Conservation (phyloP, 1,140 invertebrate genomes). For the Drosophila suzukii region DNA sequence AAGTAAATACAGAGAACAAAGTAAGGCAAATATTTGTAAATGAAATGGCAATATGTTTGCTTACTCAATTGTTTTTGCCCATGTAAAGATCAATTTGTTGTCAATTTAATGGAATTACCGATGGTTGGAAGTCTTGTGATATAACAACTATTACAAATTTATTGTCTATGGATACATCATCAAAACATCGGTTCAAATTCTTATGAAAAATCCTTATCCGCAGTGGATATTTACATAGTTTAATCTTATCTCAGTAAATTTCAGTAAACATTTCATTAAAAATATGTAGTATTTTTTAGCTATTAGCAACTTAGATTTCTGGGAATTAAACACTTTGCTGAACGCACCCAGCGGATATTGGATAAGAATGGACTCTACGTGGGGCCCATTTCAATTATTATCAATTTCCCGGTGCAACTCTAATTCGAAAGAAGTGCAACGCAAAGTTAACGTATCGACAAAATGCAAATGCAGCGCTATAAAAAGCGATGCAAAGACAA, state of each 20-base stretch:
- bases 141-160: background rate
- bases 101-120: slow-evolving; percentile 3
- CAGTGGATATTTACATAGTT: background rate
- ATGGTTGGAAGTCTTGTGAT: background rate
- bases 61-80: slow-evolving; percentile 14
- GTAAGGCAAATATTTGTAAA: slow-evolving; percentile 22
- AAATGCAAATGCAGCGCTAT: slow-evolving; percentile 49
- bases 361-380: slow-evolving; percentile 39
- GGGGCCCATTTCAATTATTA: slow-evolving; percentile 47
- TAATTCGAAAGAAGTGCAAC: slow-evolving; percentile 42
- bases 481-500: slow-evolving; percentile 65
- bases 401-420: slow-evolving; percentile 29
- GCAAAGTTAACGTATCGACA: slow-evolving; percentile 39
- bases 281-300: background rate
- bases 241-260: slow-evolving; percentile 17
- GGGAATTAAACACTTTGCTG: slow-evolving; percentile 3
- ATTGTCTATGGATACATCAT: too few species aligned
- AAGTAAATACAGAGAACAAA: slow-evolving; percentile 19
- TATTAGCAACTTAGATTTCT: slow-evolving; percentile 14
- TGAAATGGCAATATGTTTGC: slow-evolving; percentile 29
- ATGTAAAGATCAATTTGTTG: slow-evolving; percentile 21
- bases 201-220: background rate
- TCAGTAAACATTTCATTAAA: slow-evolving; percentile 13
- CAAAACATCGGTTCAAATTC: background rate
- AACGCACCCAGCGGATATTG: slow-evolving; percentile 30